Base-by-base conservation (phyloP, 1,140 invertebrate species). In the Bicyclus anynana region DNA sequence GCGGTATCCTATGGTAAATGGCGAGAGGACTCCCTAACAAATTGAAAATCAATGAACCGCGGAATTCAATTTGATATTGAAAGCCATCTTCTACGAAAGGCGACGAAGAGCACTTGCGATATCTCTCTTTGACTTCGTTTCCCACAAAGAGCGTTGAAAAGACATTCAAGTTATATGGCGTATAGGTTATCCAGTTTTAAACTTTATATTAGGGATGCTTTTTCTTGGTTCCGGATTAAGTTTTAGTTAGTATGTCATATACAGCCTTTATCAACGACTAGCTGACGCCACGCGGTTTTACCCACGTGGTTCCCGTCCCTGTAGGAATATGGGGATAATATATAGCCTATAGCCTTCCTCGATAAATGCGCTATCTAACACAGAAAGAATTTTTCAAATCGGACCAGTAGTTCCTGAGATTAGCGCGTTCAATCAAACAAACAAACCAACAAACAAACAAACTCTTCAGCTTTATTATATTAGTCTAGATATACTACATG, bases 31-130 rank as follows among this genome's bases (percentile, higher is more conserved):
- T 72, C 67, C 66, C 64, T 67, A 74, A 74, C 77, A 84, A 89
- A 90, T 90, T 89, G 87, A 90, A 84, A 89, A 86, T 82, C 89
- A 89, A 90, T 90, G 85, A 87, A 89, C 83, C 87, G 77, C 82
- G 76, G 85, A 86, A 89, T 89, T 89, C 88, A 89, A 90, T 90
- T 90, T 89, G 85, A 87, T 86, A 90, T 89, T 80, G 84, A 89
- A 84, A 87, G 75, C 79, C 84, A 89, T 89, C 69, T 70, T 67
- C 65, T 61, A 70, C 65, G 68, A 62, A 61, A 63, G 58, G 62
- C 69, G 72, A 61, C 69, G 65, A 59, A 73, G 70, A 74, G 72
- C 71, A 72, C 71, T 74, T 65, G 55, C 68, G 65, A 80, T 71
- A 74, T 77, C 72, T 74, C 68, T 72, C 75, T 79, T 77, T 80